Conservation (phyloP, 2,113 vertebrate species). For the Emydura subglobosa region DNA sequence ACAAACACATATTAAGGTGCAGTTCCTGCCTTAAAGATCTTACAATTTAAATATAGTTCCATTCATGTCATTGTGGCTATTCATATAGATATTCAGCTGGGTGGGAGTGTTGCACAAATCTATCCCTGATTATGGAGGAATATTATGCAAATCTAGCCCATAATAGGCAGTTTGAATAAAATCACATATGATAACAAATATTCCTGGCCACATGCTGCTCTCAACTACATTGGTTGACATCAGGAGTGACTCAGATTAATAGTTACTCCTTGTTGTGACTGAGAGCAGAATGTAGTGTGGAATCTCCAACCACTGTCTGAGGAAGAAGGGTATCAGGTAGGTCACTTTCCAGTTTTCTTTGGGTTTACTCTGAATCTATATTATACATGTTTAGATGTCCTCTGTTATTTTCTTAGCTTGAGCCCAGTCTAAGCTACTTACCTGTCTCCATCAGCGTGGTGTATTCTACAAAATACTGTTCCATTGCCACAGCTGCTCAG, state of each 20-base stretch:
- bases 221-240: background rate
- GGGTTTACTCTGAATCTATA: background rate
- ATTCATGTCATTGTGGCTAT: background rate
- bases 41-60: background rate
- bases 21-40: background rate
- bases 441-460: background rate
- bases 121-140: background rate
- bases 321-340: background rate
- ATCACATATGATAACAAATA: background rate
- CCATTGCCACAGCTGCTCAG: rapidly evolving
- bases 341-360: background rate
- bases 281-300: background rate
- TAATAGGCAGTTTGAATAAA: rapidly evolving
- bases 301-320: background rate
- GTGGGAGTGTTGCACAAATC: background rate
- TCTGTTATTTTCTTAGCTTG: background rate
- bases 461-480: background rate
- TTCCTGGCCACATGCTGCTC: background rate
- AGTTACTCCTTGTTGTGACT: background rate
- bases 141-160: background rate
- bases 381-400: background rate
- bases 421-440: background rate
- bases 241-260: background rate
- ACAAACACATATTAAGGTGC: background rate
- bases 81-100: background rate